Conservation (phyloP, 2,113 vertebrate species). For the Oncorhynchus gorbuscha region DNA sequence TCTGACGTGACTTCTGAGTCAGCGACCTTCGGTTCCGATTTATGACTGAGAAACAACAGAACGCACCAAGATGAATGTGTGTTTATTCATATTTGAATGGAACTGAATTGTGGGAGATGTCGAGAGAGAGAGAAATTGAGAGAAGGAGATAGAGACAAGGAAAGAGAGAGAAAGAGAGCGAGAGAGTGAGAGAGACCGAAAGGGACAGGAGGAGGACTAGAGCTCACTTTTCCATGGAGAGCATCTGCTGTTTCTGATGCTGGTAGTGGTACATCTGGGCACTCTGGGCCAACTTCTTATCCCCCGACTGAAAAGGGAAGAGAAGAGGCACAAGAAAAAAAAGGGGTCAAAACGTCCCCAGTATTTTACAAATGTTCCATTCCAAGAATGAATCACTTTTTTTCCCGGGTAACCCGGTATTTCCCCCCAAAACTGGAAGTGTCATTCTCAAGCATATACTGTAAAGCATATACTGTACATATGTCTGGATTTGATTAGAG, state of each 20-base stretch:
- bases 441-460: too few species aligned
- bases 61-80: too few species aligned
- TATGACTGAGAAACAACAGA: conserved; percentile 72
- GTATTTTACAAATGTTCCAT: too few species aligned
- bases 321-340: not conserved
- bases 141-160: not conserved
- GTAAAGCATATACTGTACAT: too few species aligned
- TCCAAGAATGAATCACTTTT: too few species aligned
- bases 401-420: too few species aligned
- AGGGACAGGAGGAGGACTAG: too few species aligned
- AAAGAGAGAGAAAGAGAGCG: not conserved
- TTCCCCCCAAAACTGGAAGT: too few species aligned
- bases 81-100: too few species aligned
- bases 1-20: conserved; percentile 84
- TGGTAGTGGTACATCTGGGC: conserved; percentile 98
- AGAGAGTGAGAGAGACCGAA: not conserved
- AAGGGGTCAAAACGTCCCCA: not conserved
- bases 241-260: conserved; percentile 96
- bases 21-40: conserved; percentile 81
- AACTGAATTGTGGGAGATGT: too few species aligned
- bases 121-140: not conserved
- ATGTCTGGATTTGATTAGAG: too few species aligned
- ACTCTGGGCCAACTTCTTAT: conserved; percentile 87
- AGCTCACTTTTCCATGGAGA: conserved; percentile 85
- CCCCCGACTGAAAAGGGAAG: conserved; percentile 74